Conservation (phyloP, 2,888 invertebrate species). For the Pocota personata region DNA sequence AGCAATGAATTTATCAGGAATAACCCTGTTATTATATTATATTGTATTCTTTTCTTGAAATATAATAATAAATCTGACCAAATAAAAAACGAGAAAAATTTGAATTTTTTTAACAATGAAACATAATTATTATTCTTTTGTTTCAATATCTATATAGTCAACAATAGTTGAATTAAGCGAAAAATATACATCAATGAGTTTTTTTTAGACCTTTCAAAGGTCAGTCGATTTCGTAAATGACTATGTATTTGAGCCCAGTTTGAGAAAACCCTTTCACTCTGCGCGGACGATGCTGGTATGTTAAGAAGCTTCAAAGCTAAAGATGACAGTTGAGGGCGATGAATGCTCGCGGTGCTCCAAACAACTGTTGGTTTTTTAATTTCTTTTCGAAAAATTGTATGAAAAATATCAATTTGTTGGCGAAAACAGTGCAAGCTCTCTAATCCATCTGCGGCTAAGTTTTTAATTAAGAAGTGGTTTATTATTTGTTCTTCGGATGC, state of each 20-base stretch:
- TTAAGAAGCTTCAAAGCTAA: constrained; percentile 74
- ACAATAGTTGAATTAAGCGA: too few relatives aligned
- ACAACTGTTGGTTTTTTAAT: constrained; percentile 16
- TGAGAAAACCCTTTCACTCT: constrained; percentile 9
- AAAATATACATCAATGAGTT: constrained; percentile 1
- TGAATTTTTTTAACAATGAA: too few relatives aligned
- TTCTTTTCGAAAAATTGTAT: too few relatives aligned
- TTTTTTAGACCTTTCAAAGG: constrained; percentile 29
- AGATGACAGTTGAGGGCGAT: constrained; percentile 67
- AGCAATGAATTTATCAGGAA: too few relatives aligned
- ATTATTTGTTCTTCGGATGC: neutral
- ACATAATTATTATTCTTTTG: too few relatives aligned
- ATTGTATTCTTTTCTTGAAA: too few relatives aligned
- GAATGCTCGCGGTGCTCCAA: constrained; percentile 23
- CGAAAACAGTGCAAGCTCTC: constrained; percentile 1
- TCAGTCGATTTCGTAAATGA: constrained; percentile 1
- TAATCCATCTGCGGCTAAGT: constrained; percentile 31
- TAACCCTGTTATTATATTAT: too few relatives aligned
- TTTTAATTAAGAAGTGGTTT: constrained; percentile 31
- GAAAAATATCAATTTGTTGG: too few relatives aligned
- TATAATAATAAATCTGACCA: too few relatives aligned
- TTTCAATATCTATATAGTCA: too few relatives aligned
- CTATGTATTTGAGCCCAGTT: constrained; percentile 7
- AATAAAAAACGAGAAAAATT: too few relatives aligned
- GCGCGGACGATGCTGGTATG: constrained; percentile 32